phyloP scores from a whole-genome alignment of 2,113 vertebrate species.

The Morone chrysops region DNA sequence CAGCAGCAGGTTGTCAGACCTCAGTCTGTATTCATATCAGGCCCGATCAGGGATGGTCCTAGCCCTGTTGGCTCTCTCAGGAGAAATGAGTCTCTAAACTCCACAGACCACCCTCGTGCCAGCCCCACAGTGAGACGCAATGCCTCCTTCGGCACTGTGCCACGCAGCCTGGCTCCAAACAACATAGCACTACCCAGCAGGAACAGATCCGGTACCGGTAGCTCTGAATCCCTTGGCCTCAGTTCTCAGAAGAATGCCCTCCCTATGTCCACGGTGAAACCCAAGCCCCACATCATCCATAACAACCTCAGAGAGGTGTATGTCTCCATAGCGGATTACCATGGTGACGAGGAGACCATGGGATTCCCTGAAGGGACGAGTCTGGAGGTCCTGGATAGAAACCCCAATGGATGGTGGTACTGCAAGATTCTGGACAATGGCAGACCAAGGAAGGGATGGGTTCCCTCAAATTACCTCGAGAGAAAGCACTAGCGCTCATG shows the following conservation, averaged over 20 bases:
- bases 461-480: conserved; percentile 99
- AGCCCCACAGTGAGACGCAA: conserved; percentile 89
- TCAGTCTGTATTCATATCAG: conserved; percentile 95
- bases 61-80: conserved; percentile 89
- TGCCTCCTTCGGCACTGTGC: conserved; percentile 91
- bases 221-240: conserved; percentile 85
- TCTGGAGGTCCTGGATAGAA: conserved; percentile 97
- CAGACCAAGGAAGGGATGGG: conserved; percentile 97
- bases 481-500: conserved; percentile 90
- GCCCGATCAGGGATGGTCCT: conserved; percentile 75
- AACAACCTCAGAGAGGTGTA: conserved; percentile 95
- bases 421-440: conserved; percentile 96
- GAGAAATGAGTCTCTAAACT: conserved; percentile 94
- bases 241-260: conserved; percentile 88
- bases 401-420: conserved; percentile 99
- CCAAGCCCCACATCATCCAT: conserved; percentile 97
- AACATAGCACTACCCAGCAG: conserved; percentile 69
- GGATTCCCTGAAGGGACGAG: conserved; percentile 97
- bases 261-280: conserved; percentile 93
- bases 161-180: conserved; percentile 75
- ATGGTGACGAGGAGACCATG: conserved; percentile 96
- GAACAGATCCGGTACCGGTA: conserved; percentile 72
- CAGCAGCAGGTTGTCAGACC: conserved; percentile 95
- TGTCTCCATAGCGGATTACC: conserved; percentile 96
- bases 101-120: conserved; percentile 88